These are phyloP conservation scores for Chelon auratus DNA, from an alignment of 2,797 vertebrate species.

Conservation along the genomic window DNA sequence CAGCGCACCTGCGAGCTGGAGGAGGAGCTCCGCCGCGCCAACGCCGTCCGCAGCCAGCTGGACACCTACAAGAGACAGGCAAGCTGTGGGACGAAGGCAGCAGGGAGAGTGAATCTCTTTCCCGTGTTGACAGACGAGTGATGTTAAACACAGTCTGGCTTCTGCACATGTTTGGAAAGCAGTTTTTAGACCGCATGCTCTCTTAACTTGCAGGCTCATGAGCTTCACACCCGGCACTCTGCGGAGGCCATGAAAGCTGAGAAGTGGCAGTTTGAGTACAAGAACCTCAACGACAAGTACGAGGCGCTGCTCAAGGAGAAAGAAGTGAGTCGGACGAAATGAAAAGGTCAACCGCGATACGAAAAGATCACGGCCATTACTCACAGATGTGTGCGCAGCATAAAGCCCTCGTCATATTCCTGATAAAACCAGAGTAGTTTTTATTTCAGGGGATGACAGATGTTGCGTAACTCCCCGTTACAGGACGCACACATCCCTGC, in stretches of 20 bases:
- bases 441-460: conserved; percentile 4
- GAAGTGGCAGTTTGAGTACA: conserved; percentile 94
- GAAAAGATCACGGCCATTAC: neutral
- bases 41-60: conserved; percentile 86
- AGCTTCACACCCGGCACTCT: conserved; percentile 88
- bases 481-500: neutral
- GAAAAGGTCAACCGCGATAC: neutral
- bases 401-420: too few species aligned
- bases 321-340: conserved; percentile 82
- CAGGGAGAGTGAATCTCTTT: conserved; percentile 16
- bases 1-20: conserved; percentile 94
- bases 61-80: conserved; percentile 92
- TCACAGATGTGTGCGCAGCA: neutral
- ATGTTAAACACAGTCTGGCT: conserved; percentile 52
- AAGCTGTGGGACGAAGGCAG: conserved; percentile 20
- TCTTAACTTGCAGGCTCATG: conserved; percentile 86
- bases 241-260: conserved; percentile 92
- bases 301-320: conserved; percentile 89
- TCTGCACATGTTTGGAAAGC: conserved; percentile 35
- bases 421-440: neutral
- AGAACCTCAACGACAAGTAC: conserved; percentile 90
- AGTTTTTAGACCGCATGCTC: conserved; percentile 23
- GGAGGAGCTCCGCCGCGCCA: conserved; percentile 90
- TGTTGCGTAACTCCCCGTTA: conserved; percentile 9
- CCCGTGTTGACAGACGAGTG: conserved; percentile 38